phyloP scores from a whole-genome alignment of 2,797 vertebrate genomes.

The Lacerta viridis region DNA sequence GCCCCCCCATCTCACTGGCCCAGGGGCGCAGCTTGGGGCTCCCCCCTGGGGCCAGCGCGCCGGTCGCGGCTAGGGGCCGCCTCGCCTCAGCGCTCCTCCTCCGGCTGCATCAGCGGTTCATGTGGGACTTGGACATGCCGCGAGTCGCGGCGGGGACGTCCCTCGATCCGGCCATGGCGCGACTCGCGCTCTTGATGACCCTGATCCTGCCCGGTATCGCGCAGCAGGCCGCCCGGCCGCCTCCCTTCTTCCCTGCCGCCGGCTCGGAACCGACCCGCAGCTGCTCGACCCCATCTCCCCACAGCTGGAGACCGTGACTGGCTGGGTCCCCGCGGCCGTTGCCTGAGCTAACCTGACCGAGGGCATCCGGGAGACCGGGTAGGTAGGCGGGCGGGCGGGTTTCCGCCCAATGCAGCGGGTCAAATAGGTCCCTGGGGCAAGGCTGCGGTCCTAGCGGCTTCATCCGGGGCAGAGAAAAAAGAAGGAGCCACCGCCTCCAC shows the following conservation, averaged over 20 bases:
- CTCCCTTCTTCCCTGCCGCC: not conserved
- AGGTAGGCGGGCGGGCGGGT: constrained; percentile 15
- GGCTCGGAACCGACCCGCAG: constrained; percentile 60
- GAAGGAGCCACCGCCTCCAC: too few relatives aligned
- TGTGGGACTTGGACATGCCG: not conserved
- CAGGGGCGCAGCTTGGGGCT: too few relatives aligned
- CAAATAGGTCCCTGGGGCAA: not conserved
- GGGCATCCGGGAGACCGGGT: constrained; percentile 87
- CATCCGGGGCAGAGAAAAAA: too few relatives aligned
- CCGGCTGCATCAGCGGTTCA: not conserved
- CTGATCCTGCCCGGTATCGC: not conserved
- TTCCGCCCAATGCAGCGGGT: not conserved
- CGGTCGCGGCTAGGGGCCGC: too few relatives aligned
- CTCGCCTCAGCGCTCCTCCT: constrained; percentile 9
- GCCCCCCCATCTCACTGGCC: too few relatives aligned
- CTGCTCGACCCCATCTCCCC: constrained; percentile 81
- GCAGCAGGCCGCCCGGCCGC: not conserved
- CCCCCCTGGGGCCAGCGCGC: too few relatives aligned
- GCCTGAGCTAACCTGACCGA: constrained; percentile 91
- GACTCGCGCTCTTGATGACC: fast-evolving
- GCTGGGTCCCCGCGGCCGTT: constrained; percentile 80
- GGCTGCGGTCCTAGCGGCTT: too few relatives aligned
- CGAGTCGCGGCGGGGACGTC: not conserved
- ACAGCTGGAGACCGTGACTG: constrained; percentile 79
- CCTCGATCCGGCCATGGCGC: not conserved